Base-by-base conservation (phyloP, 1,140 invertebrate species). In the Lasioglossum albipes region DNA sequence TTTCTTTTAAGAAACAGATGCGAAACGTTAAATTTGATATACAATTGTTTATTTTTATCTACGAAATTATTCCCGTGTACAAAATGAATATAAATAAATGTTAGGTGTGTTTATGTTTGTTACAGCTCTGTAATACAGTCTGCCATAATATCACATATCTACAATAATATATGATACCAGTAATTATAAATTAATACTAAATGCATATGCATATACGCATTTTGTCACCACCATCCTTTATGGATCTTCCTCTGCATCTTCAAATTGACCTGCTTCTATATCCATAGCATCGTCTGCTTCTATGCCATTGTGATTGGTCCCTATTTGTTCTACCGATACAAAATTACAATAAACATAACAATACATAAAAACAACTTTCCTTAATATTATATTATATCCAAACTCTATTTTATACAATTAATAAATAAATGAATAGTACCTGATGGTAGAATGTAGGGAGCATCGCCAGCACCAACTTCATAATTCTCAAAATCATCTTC, bases 251-350 rank as follows among this genome's bases (percentile, higher is more conserved):
- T 94, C 94, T 57, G 94, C 94, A 87, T 95, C 94, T 90, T 95
- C 94, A 88, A 95, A 95, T 87, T 95, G 94, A 67, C 93, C 94
- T 49, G 91, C 90, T 77, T 95, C 94, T 79, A 94, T 85, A 41
- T 94, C 92, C 92, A 94, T 94, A 59, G 89, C 88, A 86, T 94
- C 93, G 59, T 93, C 92, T 20, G 67, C 76, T 54, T 93, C 90
- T 42, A 87, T 89, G 13, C 90, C 91, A 75, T 91, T 91, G 75
- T 92, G 89, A 87, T 81, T 91, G 52, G 84, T 79, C 75, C 83
- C 89, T 78, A 87, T 73, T 90, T 90, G 88, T 83, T 93, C 90
- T 92, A 69, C 18, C 84, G 84, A 83, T 61, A 77, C 22, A 71
- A 57, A 31, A 66, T 70, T 13, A 10, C 7, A 69, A 82, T 78